Base-by-base conservation (phyloP, 2,888 invertebrate genomes). In the Drosophila cracens region DNA sequence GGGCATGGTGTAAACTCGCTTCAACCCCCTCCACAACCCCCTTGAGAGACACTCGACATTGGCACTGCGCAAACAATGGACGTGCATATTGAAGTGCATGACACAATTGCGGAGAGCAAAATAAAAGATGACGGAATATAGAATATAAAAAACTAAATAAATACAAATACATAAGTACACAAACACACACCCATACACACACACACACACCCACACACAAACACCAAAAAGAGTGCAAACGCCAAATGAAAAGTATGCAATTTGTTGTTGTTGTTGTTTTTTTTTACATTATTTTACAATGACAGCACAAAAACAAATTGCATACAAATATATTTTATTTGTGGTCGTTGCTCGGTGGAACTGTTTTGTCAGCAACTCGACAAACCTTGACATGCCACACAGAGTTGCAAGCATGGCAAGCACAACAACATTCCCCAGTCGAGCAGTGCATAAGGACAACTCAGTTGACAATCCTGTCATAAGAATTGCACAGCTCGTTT, bases 11-110 rank as follows among this genome's bases (percentile, higher is more conserved):
- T 48, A 2, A 11, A 0, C 18, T 16, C 46, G 21, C 7, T 25
- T 7, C 36, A 0, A 25, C 8, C 5, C 5, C 2, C 52, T 16
- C 21, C 16, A 21, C 52, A 13, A 8, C 13, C 13, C 13, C 29
- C 34, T 54, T 36, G 31, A 48, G 53, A 40, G 40, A 11, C 33
- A 6, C 66, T 40, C 60, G 70, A 66, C 77, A 77, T 67, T 78
- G 79, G 73, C 65, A 62, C 62, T 52, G 64, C 46, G 61, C 76
- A 74, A 71, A 80, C 79, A 80, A 80, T 80, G 80, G 80, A 70
- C 68, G 60, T 76, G 76, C 76, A 80, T 76, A 74, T 74, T 76
- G 80, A 80, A 80, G 79, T 76, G 74, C 76, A 80, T 73, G 74
- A 76, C 74, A 80, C 79, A 80, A 80, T 71, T 80, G 79, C 58